Base-by-base conservation (phyloP, 1,140 invertebrate genomes). In the Euwallacea similis region DNA sequence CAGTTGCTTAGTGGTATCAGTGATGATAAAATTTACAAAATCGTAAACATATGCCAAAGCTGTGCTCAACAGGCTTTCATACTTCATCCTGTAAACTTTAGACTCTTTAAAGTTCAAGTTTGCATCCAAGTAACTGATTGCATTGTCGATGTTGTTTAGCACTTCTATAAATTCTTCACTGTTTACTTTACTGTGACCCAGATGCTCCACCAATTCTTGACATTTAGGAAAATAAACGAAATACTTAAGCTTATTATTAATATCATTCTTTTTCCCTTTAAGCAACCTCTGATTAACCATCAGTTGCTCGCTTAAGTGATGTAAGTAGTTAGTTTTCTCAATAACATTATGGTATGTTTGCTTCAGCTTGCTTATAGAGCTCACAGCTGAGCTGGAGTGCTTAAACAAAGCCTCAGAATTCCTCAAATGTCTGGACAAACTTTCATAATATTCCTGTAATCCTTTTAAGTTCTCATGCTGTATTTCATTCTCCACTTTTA, bases 281-380 rank as follows among this genome's bases (percentile, higher is more conserved):
- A 98, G 83, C 74, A 90, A 89, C 61, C 88, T 90, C 85, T 98
- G 94, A 81, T 97, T 93, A 4, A 89, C 89, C 47, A 96, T 87
- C 8, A 97, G 82, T 79, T 96, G 90, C 79, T 97, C 93, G 82
- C 95, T 97, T 54, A 93, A 92, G 71, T 89, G 88, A 80, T 97
- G 94, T 2, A 98, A 82, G 4, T 93, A 91, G 79, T 92, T 95
- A 2, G 95, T 97, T 85, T 96, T 97, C 66, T 90, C 88, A 2
- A 93, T 93, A 0, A 97, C 95, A 76, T 91, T 86, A 66, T 89
- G 86, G 79, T 96, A 96, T 78, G 95, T 90, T 67, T 89, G 85
- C 53, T 88, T 88, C 0, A 98, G 80, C 21, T 87, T 85, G 10
- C 87, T 83, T 50, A 98, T 84, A 71, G 92, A 88, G 11, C 88